These are phyloP conservation scores for Macaca fascicularis DNA, from an alignment of 2,113 vertebrate species.

Conservation along the genomic window DNA sequence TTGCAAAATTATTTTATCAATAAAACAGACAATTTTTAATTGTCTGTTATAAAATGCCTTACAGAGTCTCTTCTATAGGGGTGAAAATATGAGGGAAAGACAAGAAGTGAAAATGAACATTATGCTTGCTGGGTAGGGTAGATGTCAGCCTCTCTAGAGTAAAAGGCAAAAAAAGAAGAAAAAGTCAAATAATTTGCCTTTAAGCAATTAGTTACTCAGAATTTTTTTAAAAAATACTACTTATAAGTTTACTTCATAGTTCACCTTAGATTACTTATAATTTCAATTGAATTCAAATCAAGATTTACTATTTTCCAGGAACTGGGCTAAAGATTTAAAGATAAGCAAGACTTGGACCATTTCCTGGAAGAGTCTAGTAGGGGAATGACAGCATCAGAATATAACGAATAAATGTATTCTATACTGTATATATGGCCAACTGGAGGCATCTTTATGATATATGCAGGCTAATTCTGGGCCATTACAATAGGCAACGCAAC, in stretches of 20 bases:
- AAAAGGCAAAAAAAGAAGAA: not conserved
- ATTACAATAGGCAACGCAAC: not conserved
- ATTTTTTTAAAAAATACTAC: not conserved
- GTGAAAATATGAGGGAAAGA: not conserved
- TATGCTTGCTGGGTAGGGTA: not conserved
- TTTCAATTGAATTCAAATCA: slow-evolving; percentile 4
- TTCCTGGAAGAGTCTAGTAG: not conserved
- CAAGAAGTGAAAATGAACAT: not conserved
- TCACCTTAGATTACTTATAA: not conserved
- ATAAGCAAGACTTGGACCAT: not conserved
- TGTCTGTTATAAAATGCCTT: not conserved
- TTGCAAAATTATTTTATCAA: slow-evolving; percentile 1
- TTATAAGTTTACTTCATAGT: not conserved
- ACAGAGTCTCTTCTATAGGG: not conserved
- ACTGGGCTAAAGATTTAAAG: slow-evolving; percentile 13
- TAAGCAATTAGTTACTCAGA: not conserved
- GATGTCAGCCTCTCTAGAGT: not conserved
- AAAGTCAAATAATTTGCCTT: not conserved
- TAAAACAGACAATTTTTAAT: not conserved
- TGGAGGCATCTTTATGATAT: not conserved
- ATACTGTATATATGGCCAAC: not conserved
- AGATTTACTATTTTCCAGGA: not conserved
- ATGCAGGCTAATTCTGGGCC: not conserved
- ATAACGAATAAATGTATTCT: not conserved
- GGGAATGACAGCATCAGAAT: not conserved